Evolutionary conservation across 2,888 invertebrate genomes (phyloP).

Genomic region (Coremacera marginata): DNA sequence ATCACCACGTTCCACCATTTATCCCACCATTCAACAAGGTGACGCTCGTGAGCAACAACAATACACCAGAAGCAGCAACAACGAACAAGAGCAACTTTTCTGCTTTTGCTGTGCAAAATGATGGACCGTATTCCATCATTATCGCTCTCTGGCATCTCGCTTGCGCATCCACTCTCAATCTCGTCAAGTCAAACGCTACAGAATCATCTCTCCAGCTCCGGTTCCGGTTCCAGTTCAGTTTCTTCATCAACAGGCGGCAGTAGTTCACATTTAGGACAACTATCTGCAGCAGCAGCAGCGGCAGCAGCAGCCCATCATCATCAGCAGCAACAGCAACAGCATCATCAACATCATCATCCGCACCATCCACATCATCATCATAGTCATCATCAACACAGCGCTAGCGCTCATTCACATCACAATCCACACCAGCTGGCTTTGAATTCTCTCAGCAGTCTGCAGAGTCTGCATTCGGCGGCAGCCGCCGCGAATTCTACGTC

Average conservation of each 20-base stretch:
- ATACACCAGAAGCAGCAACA: slow-evolving; percentile 34
- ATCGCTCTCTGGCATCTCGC: slow-evolving; percentile 69
- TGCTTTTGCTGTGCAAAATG: slow-evolving; percentile 57
- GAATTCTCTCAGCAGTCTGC: slow-evolving; percentile 60
- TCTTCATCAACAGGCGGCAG: slow-evolving; percentile 51
- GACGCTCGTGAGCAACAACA: neutral
- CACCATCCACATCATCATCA: slow-evolving; percentile 49
- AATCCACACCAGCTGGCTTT: slow-evolving; percentile 63
- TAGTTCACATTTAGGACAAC: slow-evolving; percentile 43
- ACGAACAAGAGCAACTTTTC: neutral
- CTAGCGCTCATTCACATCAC: slow-evolving; percentile 48
- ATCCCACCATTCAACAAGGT: slow-evolving; percentile 21
- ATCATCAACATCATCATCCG: slow-evolving; percentile 47
- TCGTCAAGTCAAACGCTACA: slow-evolving; percentile 61
- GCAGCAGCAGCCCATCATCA: slow-evolving; percentile 54
- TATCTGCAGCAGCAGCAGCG: slow-evolving; percentile 51
- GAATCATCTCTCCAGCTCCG: slow-evolving; percentile 64
- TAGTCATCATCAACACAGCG: slow-evolving; percentile 48
- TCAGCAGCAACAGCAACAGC: slow-evolving; percentile 54
- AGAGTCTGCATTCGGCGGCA: slow-evolving; percentile 47
- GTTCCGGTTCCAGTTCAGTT: slow-evolving; percentile 45
- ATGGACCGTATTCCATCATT: slow-evolving; percentile 70
- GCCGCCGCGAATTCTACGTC: slow-evolving; percentile 13
- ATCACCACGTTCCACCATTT: slow-evolving; percentile 8
- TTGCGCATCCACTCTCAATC: slow-evolving; percentile 67